These are phyloP conservation scores for Cecropterus lyciades DNA, from an alignment of 1,140 invertebrate species.

Conservation along the genomic window DNA sequence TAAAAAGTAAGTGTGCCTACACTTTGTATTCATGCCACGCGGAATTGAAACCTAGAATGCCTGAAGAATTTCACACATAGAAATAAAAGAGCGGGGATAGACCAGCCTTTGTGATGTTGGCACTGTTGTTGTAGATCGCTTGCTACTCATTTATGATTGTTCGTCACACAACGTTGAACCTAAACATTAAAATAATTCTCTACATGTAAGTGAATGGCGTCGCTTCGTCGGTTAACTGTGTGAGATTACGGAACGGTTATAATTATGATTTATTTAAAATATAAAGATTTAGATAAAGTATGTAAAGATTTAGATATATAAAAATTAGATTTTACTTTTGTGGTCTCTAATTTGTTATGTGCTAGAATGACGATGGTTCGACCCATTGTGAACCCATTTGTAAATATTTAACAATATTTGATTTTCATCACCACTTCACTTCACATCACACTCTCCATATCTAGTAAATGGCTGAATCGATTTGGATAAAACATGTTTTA, in stretches of 20 bases:
- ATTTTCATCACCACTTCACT: too few species aligned
- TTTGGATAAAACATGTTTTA: too few species aligned
- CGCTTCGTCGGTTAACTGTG: background rate
- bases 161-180: background rate
- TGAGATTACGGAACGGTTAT: background rate
- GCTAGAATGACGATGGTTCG: too few species aligned
- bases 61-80: conserved; percentile 1
- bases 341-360: too few species aligned
- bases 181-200: background rate
- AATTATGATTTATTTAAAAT: too few species aligned
- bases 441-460: too few species aligned
- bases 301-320: too few species aligned
- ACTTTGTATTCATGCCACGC: conserved; percentile 19
- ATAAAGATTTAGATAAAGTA: too few species aligned
- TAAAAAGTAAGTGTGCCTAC: conserved; percentile 12
- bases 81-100: background rate
- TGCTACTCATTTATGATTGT: background rate
- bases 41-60: conserved; percentile 10
- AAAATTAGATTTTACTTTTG: too few species aligned
- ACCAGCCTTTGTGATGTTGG: background rate
- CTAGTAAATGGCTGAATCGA: too few species aligned
- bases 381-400: too few species aligned
- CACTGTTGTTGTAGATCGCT: conserved; percentile 1
- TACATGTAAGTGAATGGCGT: background rate
- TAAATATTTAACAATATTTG: too few species aligned